Base-by-base conservation (phyloP, 1,140 invertebrate genomes). In the Bombus consobrinus region DNA sequence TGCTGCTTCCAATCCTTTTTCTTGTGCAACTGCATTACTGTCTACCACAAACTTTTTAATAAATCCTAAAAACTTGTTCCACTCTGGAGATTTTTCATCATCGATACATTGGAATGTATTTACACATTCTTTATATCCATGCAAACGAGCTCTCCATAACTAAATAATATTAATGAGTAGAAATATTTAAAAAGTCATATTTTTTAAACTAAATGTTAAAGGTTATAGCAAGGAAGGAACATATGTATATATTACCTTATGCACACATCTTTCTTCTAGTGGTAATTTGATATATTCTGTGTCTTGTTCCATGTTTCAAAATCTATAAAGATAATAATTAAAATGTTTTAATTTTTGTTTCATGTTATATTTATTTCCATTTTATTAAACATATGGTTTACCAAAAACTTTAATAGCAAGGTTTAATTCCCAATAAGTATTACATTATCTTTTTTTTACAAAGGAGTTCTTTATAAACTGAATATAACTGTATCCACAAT, bases 41-140 rank as follows among this genome's bases (percentile, higher is more conserved):
- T 99, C 99, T 12, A 97, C 96, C 0, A 99, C 98, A 96, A 99
- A 98, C 94, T 99, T 99, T 93, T 99, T 99, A 59, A 99, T 96
- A n/a, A 99, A 95, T 9, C 98, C 97, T 3, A 98, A 95, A 95
- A 97, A 99, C 94, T 98, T 99, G 83, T 96, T 97, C 96, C 98
- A 99, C 93, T 99, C 98, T 2, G 98, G 97, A 72, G 98, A 98
- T 93, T 99, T 99, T 93, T 99, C 98, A 95, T 99, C 98, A 86
- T 97, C 97, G 85, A 98, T 97, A 89, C 97, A 96, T 72, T 97
- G 96, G 95, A 99, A 99, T 15, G 98, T 95, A 94, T 99, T 99
- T 9, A 97, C 96, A 0, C 98, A 97, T 94, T 99, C 98, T 95
- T 99, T 98, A 92, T 99, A 99, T 1, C 98, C 99, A 92, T 97